Evolutionary conservation across 2,888 invertebrate genomes (phyloP).

Genomic region (Scaptomyza cyrtandrae): DNA sequence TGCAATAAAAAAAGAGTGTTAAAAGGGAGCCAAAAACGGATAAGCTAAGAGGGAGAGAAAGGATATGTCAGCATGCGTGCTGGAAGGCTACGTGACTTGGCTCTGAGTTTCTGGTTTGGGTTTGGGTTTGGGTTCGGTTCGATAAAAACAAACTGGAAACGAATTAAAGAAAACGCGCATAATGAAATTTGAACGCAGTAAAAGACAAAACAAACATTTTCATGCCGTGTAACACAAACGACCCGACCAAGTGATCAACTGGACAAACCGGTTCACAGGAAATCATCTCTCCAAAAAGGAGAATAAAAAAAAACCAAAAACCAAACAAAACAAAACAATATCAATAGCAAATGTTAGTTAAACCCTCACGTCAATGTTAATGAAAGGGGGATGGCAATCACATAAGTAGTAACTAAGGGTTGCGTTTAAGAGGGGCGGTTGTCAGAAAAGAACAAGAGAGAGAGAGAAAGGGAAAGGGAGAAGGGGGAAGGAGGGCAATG

Average conservation of each 20-base stretch:
- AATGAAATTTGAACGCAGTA: constrained; percentile 41
- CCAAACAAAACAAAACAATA: constrained; percentile 45
- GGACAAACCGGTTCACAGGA: constrained; percentile 45
- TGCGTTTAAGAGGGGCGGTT: constrained; percentile 9
- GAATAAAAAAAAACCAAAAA: no score
- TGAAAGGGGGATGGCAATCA: constrained; percentile 59
- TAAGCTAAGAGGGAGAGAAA: not conserved
- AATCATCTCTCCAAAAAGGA: constrained; percentile 35
- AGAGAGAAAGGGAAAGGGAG: no score
- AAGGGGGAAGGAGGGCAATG: not conserved
- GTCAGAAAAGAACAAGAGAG: no score
- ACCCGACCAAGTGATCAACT: constrained; percentile 38
- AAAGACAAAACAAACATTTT: constrained; percentile 29
- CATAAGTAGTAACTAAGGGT: constrained; percentile 29
- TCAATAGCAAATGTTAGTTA: constrained; percentile 63
- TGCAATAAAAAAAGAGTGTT: constrained; percentile 79
- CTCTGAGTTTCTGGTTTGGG: constrained; percentile 26
- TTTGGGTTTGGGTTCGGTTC: constrained; percentile 1
- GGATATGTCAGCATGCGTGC: constrained; percentile 57
- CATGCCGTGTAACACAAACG: constrained; percentile 40
- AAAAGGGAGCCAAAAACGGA: constrained; percentile 41
- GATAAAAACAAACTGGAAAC: constrained; percentile 41
- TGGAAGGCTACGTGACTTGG: constrained; percentile 62
- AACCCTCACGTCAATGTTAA: constrained; percentile 65
- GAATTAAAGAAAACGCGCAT: constrained; percentile 66